Conservation (phyloP, 1,140 invertebrate genomes). For the Drosophila serrata region DNA sequence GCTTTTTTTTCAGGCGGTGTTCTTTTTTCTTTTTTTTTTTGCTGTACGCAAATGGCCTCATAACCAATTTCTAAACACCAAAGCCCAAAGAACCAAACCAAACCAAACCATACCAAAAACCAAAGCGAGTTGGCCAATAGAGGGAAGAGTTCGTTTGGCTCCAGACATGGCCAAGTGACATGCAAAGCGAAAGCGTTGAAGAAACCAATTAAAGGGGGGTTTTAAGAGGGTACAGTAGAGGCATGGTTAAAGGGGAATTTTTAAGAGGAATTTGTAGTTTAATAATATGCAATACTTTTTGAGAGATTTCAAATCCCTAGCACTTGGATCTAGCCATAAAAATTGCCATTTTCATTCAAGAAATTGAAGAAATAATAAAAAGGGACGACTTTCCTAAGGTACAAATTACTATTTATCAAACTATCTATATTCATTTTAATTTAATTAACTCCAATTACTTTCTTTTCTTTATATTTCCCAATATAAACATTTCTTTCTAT, state of each 20-base stretch:
- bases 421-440: no score
- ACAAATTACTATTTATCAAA: no score
- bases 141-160: slow-evolving; percentile 47
- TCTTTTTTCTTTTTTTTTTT: background rate
- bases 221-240: slow-evolving; percentile 2
- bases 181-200: slow-evolving; percentile 47
- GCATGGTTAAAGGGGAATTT: no score
- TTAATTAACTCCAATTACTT: background rate
- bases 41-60: slow-evolving; percentile 41
- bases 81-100: slow-evolving; percentile 49
- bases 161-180: slow-evolving; percentile 76
- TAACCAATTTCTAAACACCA: slow-evolving; percentile 65
- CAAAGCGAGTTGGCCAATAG: slow-evolving; percentile 31
- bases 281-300: no score
- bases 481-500: background rate
- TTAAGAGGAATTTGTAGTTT: background rate
- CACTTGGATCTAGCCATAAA: no score
- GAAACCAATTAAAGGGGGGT: slow-evolving; percentile 14
- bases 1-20: slow-evolving; percentile 64
- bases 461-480: no score
- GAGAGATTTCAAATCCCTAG: no score
- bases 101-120: slow-evolving; percentile 14
- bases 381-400: no score
- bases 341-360: background rate
- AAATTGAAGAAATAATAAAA: background rate